These are phyloP conservation scores for Porites cylindrica DNA, from an alignment of 92 coral and sea anemone genomes.

Conservation along the genomic window DNA sequence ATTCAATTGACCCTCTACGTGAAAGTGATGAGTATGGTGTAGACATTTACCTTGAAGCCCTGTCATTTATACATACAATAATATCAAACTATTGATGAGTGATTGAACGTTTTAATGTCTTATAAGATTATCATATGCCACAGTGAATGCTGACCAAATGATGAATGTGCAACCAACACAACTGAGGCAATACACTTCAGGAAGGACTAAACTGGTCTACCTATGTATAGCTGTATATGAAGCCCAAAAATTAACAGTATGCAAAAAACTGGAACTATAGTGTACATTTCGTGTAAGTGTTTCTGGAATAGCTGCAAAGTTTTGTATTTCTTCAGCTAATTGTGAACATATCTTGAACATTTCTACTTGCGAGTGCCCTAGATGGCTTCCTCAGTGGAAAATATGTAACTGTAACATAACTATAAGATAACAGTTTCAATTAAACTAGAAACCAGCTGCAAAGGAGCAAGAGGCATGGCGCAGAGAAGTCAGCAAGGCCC, in stretches of 20 bases:
- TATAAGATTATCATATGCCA: not conserved
- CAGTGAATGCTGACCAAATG: no score
- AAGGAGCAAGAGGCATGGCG: conserved; percentile 58
- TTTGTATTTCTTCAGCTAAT: not conserved
- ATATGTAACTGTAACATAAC: conserved; percentile 2
- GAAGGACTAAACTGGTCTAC: no score
- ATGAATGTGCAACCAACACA: no score
- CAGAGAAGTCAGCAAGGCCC: conserved; percentile 47
- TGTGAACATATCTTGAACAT: no score
- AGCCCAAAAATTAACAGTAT: not conserved
- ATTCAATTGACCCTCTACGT: conserved; percentile 37
- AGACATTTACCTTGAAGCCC: conserved; percentile 36
- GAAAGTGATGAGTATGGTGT: conserved; percentile 39
- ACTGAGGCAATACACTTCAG: no score
- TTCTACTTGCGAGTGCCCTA: conserved; percentile 20
- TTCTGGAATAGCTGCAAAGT: not conserved
- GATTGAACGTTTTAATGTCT: not conserved
- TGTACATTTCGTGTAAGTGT: no score
- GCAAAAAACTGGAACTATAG: not conserved
- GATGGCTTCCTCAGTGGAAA: not conserved
- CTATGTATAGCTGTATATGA: not conserved
- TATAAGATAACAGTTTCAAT: conserved; percentile 3
- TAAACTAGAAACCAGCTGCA: conserved; percentile 40
- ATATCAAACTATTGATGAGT: conserved; percentile 21
- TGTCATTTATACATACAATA: conserved; percentile 20